phyloP scores from a whole-genome alignment of 1,140 invertebrate species.

The Olivierus martensii region DNA sequence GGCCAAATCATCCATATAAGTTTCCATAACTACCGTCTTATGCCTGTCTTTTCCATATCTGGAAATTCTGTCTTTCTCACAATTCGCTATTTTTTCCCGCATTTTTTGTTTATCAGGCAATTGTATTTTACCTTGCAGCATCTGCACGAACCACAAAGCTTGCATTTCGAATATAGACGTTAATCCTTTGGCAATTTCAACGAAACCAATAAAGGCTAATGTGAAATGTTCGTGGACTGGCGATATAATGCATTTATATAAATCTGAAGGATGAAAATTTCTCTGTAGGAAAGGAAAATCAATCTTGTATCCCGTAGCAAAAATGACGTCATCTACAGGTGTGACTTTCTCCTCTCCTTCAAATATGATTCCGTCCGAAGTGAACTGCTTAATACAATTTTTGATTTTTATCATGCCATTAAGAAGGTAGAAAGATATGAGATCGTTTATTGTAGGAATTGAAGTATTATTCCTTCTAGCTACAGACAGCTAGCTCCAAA shows the following conservation, averaged over 20 bases:
- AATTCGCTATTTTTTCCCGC: conserved; percentile 27
- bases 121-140: conserved; percentile 12
- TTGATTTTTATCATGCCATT: conserved; percentile 28
- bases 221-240: conserved; percentile 24
- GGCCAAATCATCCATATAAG: conserved; percentile 30
- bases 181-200: conserved; percentile 37
- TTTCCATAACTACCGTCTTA: conserved; percentile 32
- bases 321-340: conserved; percentile 27
- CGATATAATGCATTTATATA: conserved; percentile 37
- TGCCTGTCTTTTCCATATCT: conserved; percentile 26
- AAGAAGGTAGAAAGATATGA: conserved; percentile 33
- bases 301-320: conserved; percentile 33
- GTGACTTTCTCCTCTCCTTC: conserved; percentile 19
- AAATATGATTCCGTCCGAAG: conserved; percentile 27
- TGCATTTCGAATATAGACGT: conserved; percentile 39
- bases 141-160: conserved; percentile 29
- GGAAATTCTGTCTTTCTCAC: conserved; percentile 19
- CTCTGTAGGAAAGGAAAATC: conserved; percentile 28
- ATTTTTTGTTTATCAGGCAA: conserved; percentile 24
- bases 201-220: conserved; percentile 36
- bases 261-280: conserved; percentile 20
- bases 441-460: conserved; percentile 39
- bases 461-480: too few relatives aligned
- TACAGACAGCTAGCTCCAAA: too few relatives aligned
- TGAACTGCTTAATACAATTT: conserved; percentile 28